phyloP scores from a whole-genome alignment of 2,888 invertebrate genomes.

The Xestia ashworthii region DNA sequence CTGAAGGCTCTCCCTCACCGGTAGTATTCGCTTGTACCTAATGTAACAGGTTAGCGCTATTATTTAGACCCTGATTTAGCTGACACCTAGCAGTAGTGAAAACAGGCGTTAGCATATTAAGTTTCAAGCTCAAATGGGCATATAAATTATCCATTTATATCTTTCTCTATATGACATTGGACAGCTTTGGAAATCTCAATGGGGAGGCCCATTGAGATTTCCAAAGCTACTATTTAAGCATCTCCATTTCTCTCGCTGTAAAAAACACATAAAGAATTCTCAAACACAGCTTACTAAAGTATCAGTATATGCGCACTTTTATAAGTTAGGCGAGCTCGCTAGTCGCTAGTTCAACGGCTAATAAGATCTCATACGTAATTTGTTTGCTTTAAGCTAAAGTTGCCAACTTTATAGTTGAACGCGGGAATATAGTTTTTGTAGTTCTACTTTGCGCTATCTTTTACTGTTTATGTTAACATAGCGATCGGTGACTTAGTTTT shows the following conservation, averaged over 20 bases:
- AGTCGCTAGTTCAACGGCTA: conserved; percentile 32
- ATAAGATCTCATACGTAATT: conserved; percentile 55
- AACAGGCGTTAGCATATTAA: neutral
- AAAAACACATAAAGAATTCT: conserved; percentile 12
- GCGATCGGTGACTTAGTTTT: conserved; percentile 24
- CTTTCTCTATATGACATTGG: neutral
- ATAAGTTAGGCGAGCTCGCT: conserved; percentile 19
- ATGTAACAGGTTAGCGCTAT: neutral
- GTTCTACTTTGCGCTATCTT: conserved; percentile 38
- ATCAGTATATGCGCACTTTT: conserved; percentile 22
- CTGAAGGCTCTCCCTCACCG: neutral
- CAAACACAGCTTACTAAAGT: neutral
- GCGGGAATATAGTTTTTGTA: conserved; percentile 43
- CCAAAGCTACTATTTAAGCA: neutral
- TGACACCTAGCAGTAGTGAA: too few species aligned
- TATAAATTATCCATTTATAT: neutral
- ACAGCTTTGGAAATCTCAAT: too few species aligned
- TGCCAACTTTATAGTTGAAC: conserved; percentile 42
- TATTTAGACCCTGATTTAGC: neutral
- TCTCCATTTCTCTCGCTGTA: neutral
- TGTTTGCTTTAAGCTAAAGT: conserved; percentile 46
- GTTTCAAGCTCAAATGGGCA: neutral
- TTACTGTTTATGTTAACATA: conserved; percentile 40
- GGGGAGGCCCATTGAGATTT: neutral
- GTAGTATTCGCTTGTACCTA: too few species aligned